These are phyloP conservation scores for Stegostoma tigrinum DNA, from an alignment of 2,113 vertebrate genomes.

Conservation along the genomic window DNA sequence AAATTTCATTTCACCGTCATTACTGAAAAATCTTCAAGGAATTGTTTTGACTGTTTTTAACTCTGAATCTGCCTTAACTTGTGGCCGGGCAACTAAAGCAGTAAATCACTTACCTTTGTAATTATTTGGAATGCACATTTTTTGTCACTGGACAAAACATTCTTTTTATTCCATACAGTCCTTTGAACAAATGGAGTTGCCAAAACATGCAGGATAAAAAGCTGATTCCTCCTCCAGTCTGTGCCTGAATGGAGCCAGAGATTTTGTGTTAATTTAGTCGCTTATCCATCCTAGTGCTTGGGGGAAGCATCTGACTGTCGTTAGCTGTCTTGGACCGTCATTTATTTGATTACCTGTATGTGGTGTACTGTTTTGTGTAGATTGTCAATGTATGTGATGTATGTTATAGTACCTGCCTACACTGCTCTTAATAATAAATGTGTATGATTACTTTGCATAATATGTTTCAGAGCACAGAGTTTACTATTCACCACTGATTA, in stretches of 20 bases:
- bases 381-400: conserved; percentile 3
- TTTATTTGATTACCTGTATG: not conserved
- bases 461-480: not conserved
- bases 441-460: conserved; percentile 1
- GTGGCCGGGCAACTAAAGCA: not conserved
- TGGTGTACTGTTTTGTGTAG: not conserved
- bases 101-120: not conserved
- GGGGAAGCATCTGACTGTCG: not conserved
- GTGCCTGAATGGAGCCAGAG: not conserved
- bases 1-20: not conserved
- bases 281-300: not conserved
- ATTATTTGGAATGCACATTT: not conserved
- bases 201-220: not conserved
- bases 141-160: not conserved
- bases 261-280: not conserved
- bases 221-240: not conserved
- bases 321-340: not conserved
- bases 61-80: not conserved
- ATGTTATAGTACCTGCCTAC: not conserved
- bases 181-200: not conserved
- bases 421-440: not conserved
- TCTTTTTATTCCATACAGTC: not conserved
- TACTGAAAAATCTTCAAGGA: not conserved
- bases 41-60: not conserved
- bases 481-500: not conserved